Conservation (phyloP, 2,113 vertebrate genomes). For the Muntiacus reevesi region DNA sequence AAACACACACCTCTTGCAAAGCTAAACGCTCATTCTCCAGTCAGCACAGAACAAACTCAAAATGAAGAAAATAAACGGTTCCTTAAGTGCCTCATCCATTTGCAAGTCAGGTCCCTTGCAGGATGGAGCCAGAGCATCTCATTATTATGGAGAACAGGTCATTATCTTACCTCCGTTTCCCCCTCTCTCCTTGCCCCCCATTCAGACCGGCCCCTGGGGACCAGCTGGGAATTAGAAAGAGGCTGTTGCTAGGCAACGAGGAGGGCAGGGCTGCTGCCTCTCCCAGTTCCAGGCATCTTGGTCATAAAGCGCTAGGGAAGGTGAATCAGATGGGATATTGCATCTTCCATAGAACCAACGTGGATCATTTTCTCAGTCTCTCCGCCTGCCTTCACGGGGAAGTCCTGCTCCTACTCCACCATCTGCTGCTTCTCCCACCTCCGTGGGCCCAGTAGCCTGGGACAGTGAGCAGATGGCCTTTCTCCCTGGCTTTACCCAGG, state of each 20-base stretch:
- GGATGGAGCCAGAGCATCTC: neutral
- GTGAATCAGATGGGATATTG: neutral
- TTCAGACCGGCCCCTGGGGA: neutral
- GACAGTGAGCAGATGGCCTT: rapidly evolving
- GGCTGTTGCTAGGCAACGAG: conserved; percentile 11
- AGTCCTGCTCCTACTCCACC: neutral
- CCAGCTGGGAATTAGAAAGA: neutral
- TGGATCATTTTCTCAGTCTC: rapidly evolving
- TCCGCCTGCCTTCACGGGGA: neutral
- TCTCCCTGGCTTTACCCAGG: rapidly evolving
- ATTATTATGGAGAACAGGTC: neutral
- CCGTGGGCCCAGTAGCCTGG: rapidly evolving
- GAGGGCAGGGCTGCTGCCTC: neutral
- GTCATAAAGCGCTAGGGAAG: neutral
- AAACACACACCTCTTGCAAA: neutral
- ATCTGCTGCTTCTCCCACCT: neutral
- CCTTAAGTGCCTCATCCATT: neutral
- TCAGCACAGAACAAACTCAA: neutral
- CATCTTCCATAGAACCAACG: neutral
- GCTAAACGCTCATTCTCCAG: neutral
- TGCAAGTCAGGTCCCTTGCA: neutral
- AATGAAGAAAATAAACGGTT: neutral
- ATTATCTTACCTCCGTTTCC: neutral
- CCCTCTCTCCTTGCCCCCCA: neutral
- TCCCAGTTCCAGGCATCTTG: neutral